phyloP scores from a whole-genome alignment of 2,797 vertebrate genomes.

The Heterohyrax brucei region DNA sequence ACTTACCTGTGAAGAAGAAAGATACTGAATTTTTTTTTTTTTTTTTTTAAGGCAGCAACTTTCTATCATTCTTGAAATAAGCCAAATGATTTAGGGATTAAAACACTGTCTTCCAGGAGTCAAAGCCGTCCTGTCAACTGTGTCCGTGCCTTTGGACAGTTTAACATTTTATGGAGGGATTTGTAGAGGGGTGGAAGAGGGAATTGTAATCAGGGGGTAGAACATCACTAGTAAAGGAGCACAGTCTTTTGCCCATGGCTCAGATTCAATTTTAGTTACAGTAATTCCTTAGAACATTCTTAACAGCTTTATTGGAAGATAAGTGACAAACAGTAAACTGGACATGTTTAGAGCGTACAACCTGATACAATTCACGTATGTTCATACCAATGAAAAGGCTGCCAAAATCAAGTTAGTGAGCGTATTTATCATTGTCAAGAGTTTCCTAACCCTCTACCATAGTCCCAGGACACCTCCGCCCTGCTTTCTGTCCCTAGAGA shows the following conservation, averaged over 20 bases:
- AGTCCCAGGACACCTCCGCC: neutral
- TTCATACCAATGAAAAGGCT: neutral
- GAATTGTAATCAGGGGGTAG: neutral
- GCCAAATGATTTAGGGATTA: slow-evolving; percentile 63
- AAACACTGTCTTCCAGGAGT: slow-evolving; percentile 52
- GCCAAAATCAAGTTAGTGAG: neutral
- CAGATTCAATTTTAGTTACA: slow-evolving; percentile 6
- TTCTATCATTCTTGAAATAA: slow-evolving; percentile 66
- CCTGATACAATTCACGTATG: neutral
- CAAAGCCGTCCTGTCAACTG: neutral
- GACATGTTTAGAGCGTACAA: neutral
- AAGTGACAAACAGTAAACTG: neutral
- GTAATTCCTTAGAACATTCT: slow-evolving; percentile 34
- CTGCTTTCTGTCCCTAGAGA: neutral
- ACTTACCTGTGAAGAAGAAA: slow-evolving; percentile 82
- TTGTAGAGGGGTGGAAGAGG: neutral
- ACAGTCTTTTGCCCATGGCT: neutral
- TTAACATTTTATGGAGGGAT: neutral
- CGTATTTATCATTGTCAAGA: neutral
- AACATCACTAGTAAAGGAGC: neutral
- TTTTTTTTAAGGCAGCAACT: slow-evolving; percentile 66
- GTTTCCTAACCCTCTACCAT: neutral
- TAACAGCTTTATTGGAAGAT: slow-evolving; percentile 16
- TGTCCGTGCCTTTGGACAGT: neutral
- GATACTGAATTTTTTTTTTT: slow-evolving; percentile 60